Evolutionary conservation across 64 coral and sea anemone genomes (phyloP).

Genomic region (Astreopora myriophthalma): DNA sequence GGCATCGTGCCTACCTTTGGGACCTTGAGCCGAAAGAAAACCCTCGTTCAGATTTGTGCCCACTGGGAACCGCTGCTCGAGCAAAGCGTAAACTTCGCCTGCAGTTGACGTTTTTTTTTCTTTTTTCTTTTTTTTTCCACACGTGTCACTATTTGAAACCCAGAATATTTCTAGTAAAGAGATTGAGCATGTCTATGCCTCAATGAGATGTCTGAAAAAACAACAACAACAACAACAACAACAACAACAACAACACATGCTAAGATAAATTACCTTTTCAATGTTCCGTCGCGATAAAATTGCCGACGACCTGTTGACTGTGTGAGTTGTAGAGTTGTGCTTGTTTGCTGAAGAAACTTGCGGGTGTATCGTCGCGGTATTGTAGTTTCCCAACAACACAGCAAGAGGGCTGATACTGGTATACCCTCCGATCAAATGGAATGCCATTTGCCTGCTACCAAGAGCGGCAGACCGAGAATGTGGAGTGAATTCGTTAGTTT

Average conservation of each 20-base stretch:
- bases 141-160: too few relatives aligned
- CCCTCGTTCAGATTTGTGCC: too few relatives aligned
- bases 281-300: slow-evolving; percentile 34
- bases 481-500: neutral
- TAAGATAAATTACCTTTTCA: neutral
- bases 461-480: neutral
- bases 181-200: too few relatives aligned
- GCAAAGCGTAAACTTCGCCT: too few relatives aligned
- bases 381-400: neutral
- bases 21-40: too few relatives aligned
- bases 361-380: neutral
- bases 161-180: too few relatives aligned
- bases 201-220: neutral
- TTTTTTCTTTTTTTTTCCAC: too few relatives aligned
- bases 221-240: neutral
- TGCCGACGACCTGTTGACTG: slow-evolving; percentile 4
- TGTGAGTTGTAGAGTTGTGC: neutral
- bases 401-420: neutral
- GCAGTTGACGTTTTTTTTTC: too few relatives aligned
- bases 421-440: neutral
- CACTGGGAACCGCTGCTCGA: too few relatives aligned
- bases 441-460: neutral
- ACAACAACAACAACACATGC: too few relatives aligned
- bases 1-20: too few relatives aligned
- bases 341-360: neutral